A percentile compares a stretch with the other conserved stretches of the same genome.
phyloP scores from a whole-genome alignment of 2,797 vertebrate species.

The Neostethus bicornis region DNA sequence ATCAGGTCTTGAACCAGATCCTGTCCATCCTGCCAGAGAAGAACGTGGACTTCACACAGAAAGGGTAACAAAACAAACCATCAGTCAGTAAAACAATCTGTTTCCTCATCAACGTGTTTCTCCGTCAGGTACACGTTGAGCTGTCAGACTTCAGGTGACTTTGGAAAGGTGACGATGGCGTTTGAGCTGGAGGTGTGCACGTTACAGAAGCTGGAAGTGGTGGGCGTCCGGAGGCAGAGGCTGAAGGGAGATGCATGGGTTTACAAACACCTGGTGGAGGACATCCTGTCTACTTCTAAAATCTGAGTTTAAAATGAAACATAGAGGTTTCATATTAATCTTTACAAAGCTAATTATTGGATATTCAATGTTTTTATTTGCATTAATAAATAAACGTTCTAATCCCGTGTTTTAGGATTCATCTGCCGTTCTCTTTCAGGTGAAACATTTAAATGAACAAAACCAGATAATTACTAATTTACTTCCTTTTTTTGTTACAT shows the following conservation, averaged over 20 bases:
- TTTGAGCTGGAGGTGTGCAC: constrained; percentile 95
- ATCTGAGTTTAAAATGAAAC: no score
- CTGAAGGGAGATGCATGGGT: constrained; percentile 96
- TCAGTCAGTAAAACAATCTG: background rate
- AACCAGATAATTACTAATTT: constrained; percentile 44
- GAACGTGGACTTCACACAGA: constrained; percentile 89
- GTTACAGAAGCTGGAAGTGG: constrained; percentile 83
- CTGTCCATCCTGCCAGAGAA: constrained; percentile 86
- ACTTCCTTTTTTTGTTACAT: constrained; percentile 39
- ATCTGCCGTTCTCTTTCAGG: no score
- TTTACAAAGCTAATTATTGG: constrained; percentile 32
- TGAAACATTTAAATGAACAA: constrained; percentile 35
- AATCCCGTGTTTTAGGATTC: no score
- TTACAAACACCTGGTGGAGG: constrained; percentile 94
- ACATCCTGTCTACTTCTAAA: constrained; percentile 86
- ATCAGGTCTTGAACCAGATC: constrained; percentile 89
- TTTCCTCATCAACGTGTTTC: background rate
- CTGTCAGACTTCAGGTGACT: constrained; percentile 88
- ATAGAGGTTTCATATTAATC: constrained; percentile 14
- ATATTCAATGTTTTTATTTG: constrained; percentile 35
- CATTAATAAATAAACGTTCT: no score
- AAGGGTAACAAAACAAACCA: constrained; percentile 83
- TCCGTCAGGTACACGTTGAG: constrained; percentile 87
- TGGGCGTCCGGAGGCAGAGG: constrained; percentile 88
- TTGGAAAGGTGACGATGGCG: constrained; percentile 90